Evolutionary conservation across 2,113 vertebrate species (phyloP).

Genomic region (Tragulus kanchil): DNA sequence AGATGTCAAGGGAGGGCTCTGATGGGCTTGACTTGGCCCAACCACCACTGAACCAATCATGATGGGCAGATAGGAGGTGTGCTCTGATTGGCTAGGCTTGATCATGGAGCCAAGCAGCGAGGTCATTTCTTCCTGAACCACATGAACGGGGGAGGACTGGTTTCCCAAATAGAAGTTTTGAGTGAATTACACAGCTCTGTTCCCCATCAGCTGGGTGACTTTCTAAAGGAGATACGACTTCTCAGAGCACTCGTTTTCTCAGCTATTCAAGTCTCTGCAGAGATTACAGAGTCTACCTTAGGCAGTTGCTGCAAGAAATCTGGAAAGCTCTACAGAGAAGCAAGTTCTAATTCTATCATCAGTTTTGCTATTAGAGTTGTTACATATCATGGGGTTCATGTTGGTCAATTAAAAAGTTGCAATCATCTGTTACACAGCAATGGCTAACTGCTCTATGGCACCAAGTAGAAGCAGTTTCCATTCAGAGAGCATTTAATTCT

Average conservation of each 20-base stretch:
- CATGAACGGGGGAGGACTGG: background rate
- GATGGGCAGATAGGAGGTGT: background rate
- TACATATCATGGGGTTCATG: background rate
- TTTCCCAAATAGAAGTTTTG: background rate
- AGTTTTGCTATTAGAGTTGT: background rate
- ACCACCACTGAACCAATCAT: background rate
- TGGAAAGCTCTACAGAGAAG: background rate
- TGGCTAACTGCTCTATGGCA: background rate
- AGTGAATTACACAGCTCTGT: background rate
- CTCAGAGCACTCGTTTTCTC: background rate
- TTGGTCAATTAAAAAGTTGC: too few species aligned
- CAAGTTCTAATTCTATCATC: background rate
- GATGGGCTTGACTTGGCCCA: background rate
- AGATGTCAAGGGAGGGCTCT: background rate
- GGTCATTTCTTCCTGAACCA: background rate
- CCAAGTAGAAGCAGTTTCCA: background rate
- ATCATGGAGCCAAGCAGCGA: background rate
- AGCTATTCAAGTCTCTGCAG: background rate
- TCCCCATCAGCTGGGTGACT: background rate
- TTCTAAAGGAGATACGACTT: background rate
- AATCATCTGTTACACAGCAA: background rate
- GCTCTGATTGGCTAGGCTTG: background rate
- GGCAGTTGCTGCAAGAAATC: background rate
- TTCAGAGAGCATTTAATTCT: background rate
- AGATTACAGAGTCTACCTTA: background rate